Evolutionary conservation across 2,888 invertebrate genomes (phyloP).

Genomic region (Agrilus mali): DNA sequence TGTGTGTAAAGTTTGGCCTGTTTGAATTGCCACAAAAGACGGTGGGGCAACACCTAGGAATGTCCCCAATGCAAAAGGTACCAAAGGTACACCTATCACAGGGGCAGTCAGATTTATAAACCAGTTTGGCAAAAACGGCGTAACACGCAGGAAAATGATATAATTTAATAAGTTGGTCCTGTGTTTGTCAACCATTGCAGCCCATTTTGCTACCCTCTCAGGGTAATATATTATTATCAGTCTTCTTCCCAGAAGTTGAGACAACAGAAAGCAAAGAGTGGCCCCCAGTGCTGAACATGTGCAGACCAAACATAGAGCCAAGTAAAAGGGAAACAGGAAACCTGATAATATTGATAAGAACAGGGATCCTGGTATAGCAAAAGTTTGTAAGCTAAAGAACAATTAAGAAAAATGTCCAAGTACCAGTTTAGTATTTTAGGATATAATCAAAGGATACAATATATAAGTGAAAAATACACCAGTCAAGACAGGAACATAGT

Average conservation of each 20-base stretch:
- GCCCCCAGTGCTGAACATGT: conserved; percentile 95
- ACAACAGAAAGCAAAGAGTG: conserved; percentile 86
- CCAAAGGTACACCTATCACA: conserved; percentile 87
- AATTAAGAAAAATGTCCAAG: conserved; percentile 26
- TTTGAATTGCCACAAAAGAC: conserved; percentile 94
- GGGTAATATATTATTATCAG: conserved; percentile 83
- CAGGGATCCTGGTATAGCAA: conserved; percentile 98
- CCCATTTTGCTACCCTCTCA: conserved; percentile 75
- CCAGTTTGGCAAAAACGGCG: conserved; percentile 98
- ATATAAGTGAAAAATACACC: conserved; percentile 87
- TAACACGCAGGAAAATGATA: conserved; percentile 91
- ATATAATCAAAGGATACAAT: conserved; percentile 77
- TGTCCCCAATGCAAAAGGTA: conserved; percentile 89
- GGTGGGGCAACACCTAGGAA: conserved; percentile 95
- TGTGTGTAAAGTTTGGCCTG: conserved; percentile 90
- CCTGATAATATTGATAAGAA: conserved; percentile 95
- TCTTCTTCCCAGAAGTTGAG: conserved; percentile 77
- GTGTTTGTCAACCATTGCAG: conserved; percentile 72
- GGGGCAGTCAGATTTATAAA: conserved; percentile 96
- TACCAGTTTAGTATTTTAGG: conserved; percentile 4
- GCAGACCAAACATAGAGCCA: conserved; percentile 79
- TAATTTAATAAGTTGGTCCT: conserved; percentile 85
- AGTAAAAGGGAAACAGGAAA: conserved; percentile 86
- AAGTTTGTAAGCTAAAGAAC: conserved; percentile 81
- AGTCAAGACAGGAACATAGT: conserved; percentile 81